These are phyloP conservation scores for Mus pahari DNA, from an alignment of 2,113 vertebrate genomes.

Conservation along the genomic window DNA sequence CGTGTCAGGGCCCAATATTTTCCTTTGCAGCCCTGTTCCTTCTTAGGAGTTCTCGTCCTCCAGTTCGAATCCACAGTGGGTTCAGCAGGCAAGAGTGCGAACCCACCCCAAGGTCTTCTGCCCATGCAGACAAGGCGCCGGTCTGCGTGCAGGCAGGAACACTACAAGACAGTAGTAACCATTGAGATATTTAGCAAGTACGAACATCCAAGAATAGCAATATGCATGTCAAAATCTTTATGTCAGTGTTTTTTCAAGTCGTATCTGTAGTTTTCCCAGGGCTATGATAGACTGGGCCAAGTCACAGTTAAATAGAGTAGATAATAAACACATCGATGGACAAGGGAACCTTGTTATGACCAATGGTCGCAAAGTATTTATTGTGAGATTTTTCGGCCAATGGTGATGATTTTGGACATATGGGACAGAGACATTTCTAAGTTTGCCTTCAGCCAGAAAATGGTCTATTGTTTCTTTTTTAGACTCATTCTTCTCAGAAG, in stretches of 20 bases:
- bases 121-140: no score
- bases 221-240: not conserved
- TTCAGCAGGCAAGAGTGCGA: no score
- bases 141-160: no score
- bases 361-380: constrained; percentile 40
- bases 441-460: constrained; percentile 29
- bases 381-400: constrained; percentile 34
- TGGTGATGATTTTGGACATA: not conserved
- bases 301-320: constrained; percentile 24
- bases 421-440: not conserved
- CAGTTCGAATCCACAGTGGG: no score
- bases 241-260: not conserved
- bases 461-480: constrained; percentile 35
- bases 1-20: no score
- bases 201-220: constrained; percentile 11
- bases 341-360: not conserved
- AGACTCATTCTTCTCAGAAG: constrained; percentile 20
- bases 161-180: not conserved
- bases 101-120: no score
- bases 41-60: no score
- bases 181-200: constrained; percentile 32
- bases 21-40: no score
- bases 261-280: not conserved
- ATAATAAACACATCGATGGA: not conserved
- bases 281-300: not conserved